Evolutionary conservation across 1,140 invertebrate genomes (phyloP).

Genomic region (Philotrypesis tridentata): DNA sequence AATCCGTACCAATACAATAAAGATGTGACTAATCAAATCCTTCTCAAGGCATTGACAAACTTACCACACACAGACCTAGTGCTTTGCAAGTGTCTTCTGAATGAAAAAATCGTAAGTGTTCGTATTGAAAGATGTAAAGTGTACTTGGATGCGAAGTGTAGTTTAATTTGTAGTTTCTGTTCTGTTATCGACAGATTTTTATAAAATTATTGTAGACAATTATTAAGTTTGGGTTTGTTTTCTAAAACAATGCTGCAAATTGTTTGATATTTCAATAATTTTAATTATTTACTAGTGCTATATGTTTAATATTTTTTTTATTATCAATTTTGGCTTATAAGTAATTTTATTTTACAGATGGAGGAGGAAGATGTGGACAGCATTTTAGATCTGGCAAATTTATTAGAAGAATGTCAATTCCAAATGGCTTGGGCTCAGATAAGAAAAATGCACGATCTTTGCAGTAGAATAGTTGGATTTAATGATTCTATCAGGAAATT

Average conservation of each 20-base stretch:
- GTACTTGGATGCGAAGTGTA: too few species aligned
- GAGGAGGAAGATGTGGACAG: constrained; percentile 87
- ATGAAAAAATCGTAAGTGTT: constrained; percentile 84
- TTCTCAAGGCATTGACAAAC: constrained; percentile 96
- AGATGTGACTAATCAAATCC: constrained; percentile 87
- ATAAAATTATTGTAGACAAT: too few species aligned
- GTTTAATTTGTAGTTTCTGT: too few species aligned
- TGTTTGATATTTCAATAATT: neutral
- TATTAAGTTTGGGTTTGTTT: too few species aligned
- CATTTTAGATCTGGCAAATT: constrained; percentile 91
- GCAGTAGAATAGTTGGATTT: constrained; percentile 89
- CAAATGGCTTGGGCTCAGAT: constrained; percentile 90
- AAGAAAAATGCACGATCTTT: constrained; percentile 81
- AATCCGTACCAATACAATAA: constrained; percentile 92
- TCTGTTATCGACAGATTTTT: too few species aligned
- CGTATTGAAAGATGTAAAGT: neutral
- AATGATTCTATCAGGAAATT: constrained; percentile 97
- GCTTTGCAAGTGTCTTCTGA: constrained; percentile 95
- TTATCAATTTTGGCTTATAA: constrained; percentile 8
- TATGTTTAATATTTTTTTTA: neutral
- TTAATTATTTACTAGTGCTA: too few species aligned
- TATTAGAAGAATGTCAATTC: constrained; percentile 95
- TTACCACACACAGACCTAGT: constrained; percentile 98
- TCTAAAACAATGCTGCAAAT: too few species aligned
- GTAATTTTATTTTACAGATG: constrained; percentile 77